A percentile compares a stretch with the other conserved stretches of the same genome.
Conservation (phyloP, 1,140 invertebrate genomes). For the Drosophila tsacasi region DNA sequence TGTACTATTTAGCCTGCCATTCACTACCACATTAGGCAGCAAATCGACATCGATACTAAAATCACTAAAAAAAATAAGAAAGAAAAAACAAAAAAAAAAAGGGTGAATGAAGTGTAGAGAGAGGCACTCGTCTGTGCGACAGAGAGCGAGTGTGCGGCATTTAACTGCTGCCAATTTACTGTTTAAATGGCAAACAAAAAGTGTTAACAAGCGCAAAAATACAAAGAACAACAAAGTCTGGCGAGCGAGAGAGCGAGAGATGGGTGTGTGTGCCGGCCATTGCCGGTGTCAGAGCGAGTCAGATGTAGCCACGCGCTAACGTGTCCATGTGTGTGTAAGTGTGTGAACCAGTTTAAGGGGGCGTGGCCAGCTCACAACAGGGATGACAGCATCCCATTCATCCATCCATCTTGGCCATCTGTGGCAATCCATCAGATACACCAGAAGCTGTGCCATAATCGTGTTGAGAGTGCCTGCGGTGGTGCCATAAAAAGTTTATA, state of each 20-base stretch:
- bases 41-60: slow-evolving; percentile 79
- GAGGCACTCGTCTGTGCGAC: slow-evolving; percentile 25
- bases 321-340: slow-evolving; percentile 16
- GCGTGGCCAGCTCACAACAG: slow-evolving; percentile 58
- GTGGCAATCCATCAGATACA: slow-evolving; percentile 35
- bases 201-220: slow-evolving; percentile 85
- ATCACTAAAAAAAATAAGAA: background rate
- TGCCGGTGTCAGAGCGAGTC: slow-evolving; percentile 31
- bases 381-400: slow-evolving; percentile 69
- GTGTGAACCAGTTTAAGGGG: slow-evolving; percentile 69
- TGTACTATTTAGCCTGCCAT: slow-evolving; percentile 38
- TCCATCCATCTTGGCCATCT: slow-evolving; percentile 52
- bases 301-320: slow-evolving; percentile 23
- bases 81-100: slow-evolving; percentile 3
- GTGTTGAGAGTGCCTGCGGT: slow-evolving; percentile 27
- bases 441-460: slow-evolving; percentile 23
- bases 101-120: slow-evolving; percentile 4
- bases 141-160: slow-evolving; percentile 60
- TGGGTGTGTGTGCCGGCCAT: slow-evolving; percentile 3
- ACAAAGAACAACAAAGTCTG: slow-evolving; percentile 69
- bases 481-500: slow-evolving; percentile 64
- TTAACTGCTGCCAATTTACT: slow-evolving; percentile 85
- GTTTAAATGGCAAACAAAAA: slow-evolving; percentile 85
- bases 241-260: slow-evolving; percentile 16
- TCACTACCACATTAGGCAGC: slow-evolving; percentile 81